Conservation (phyloP, 2,797 vertebrate species). For the Notamacropus eugenii region DNA sequence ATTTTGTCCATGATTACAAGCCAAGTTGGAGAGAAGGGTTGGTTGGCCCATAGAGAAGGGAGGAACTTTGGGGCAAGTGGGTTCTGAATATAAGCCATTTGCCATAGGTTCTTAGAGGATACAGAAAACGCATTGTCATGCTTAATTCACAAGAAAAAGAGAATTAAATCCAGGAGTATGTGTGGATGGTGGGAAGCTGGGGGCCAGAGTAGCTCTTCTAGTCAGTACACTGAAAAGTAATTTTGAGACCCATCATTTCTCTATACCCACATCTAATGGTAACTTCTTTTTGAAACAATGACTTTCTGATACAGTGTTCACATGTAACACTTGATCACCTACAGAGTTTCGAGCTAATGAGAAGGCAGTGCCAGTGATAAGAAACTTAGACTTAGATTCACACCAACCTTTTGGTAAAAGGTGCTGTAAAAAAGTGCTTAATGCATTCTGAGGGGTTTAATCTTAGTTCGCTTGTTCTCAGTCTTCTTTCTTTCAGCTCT, state of each 20-base stretch:
- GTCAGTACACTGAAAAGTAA: not conserved
- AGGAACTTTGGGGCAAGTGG: not conserved
- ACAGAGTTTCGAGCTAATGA: not conserved
- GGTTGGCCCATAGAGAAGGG: not conserved
- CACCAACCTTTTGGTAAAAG: not conserved
- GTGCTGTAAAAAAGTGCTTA: not conserved
- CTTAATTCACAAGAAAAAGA: not conserved
- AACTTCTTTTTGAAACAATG: not conserved
- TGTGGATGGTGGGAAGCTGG: not conserved
- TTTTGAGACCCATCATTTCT: not conserved
- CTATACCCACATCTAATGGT: not conserved
- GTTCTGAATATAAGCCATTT: not conserved
- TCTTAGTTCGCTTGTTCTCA: constrained; percentile 11
- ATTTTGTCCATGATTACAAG: not conserved
- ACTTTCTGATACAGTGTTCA: not conserved
- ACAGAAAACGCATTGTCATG: not conserved
- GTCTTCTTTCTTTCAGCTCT: not conserved
- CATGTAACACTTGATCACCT: not conserved
- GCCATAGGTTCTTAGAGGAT: not conserved
- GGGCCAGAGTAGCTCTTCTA: not conserved
- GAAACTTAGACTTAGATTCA: not conserved
- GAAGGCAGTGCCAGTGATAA: not conserved
- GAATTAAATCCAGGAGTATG: not conserved
- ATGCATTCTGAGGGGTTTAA: constrained; percentile 8
- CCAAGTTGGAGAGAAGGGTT: not conserved